Percentiles rank a stretch among this genome's conserved stretches.
Conservation (phyloP, 2,797 vertebrate genomes). For the Meda fulgida region DNA sequence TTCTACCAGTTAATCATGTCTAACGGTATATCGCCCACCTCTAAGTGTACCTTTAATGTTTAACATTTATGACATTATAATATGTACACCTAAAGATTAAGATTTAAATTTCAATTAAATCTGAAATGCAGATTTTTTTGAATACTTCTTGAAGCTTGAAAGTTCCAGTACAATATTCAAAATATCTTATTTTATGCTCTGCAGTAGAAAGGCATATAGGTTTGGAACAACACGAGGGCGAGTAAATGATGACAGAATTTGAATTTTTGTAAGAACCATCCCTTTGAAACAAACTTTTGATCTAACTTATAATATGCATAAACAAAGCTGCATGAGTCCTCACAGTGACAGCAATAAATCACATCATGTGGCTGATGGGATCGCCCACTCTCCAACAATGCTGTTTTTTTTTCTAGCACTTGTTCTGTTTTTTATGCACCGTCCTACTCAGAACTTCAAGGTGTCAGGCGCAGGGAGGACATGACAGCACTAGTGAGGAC, state of each 20-base stretch:
- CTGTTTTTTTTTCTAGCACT: too few species aligned
- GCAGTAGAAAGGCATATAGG: not conserved
- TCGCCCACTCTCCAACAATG: not conserved
- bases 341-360: constrained; percentile 14
- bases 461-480: constrained; percentile 44
- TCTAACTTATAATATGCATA: not conserved
- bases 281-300: not conserved
- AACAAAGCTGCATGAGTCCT: not conserved
- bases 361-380: constrained; percentile 16
- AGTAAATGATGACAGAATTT: not conserved
- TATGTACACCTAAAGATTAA: not conserved
- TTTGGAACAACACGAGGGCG: not conserved
- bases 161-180: not conserved
- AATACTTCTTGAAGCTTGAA: not conserved
- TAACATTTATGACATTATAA: not conserved
- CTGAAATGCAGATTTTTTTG: not conserved
- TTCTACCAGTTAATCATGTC: too few species aligned
- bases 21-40: too few species aligned
- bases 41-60: not conserved
- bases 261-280: not conserved
- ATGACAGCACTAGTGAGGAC: constrained; percentile 43
- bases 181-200: not conserved
- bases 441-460: constrained; percentile 30
- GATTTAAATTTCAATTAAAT: not conserved
- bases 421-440: not conserved